Percentiles rank a stretch among this genome's conserved stretches.
These are phyloP conservation scores for Xenops minutus DNA, from an alignment of 2,797 vertebrate species.

Conservation along the genomic window DNA sequence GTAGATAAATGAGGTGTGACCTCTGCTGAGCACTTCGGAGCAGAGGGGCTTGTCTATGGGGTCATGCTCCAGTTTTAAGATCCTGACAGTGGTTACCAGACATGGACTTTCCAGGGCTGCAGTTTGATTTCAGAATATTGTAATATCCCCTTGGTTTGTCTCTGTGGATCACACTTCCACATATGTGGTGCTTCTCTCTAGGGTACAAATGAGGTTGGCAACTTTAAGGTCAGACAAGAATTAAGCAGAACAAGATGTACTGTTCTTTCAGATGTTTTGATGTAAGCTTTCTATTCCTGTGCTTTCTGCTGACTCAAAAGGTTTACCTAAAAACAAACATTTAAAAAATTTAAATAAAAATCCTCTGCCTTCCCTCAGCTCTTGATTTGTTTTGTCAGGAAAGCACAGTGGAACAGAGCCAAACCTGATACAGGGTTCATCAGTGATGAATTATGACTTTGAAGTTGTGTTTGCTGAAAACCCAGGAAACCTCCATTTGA, in stretches of 20 bases:
- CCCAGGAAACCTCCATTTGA: not conserved
- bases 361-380: fast-evolving
- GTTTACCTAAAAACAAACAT: not conserved
- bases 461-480: not conserved
- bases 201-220: not conserved
- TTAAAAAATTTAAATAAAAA: not conserved
- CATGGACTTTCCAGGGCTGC: not conserved
- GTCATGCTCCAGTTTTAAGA: not conserved
- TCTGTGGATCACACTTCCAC: not conserved
- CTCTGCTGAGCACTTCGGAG: not conserved
- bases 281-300: not conserved
- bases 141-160: not conserved
- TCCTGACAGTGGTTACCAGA: not conserved
- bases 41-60: not conserved
- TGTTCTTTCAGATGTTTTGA: not conserved
- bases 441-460: not conserved
- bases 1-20: conserved; percentile 16
- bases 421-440: not conserved
- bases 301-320: not conserved
- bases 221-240: not conserved
- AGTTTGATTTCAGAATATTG: not conserved
- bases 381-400: not conserved
- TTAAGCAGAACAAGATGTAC: not conserved
- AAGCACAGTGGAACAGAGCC: not conserved
- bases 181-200: not conserved